These are phyloP conservation scores for Sinosuthora webbiana DNA, from an alignment of 2,113 vertebrate species.

Conservation along the genomic window DNA sequence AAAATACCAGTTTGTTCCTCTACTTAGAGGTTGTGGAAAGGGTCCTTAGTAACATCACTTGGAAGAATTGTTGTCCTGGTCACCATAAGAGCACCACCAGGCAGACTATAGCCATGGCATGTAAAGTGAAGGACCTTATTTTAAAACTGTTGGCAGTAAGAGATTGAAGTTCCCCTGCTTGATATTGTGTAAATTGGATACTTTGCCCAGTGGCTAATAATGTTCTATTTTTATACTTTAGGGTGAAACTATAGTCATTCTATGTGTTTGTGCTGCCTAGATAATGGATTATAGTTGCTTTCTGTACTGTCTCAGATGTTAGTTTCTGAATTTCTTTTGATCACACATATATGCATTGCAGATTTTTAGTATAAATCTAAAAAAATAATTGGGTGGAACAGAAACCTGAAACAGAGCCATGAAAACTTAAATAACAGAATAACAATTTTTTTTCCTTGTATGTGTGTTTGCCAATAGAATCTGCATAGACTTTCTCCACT, in stretches of 20 bases:
- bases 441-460: not conserved
- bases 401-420: not conserved
- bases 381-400: not conserved
- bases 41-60: not conserved
- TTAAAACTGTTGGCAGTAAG: not conserved
- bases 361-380: not conserved
- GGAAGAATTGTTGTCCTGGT: not conserved
- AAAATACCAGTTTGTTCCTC: not conserved
- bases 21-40: not conserved
- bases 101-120: not conserved
- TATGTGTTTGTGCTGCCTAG: not conserved
- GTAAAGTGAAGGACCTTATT: not conserved
- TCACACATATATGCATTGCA: not conserved
- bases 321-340: not conserved
- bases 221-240: not conserved
- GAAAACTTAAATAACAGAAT: not conserved
- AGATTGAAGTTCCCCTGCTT: not conserved
- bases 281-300: not conserved
- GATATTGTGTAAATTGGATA: not conserved
- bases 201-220: not conserved
- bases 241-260: not conserved
- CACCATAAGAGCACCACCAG: not conserved
- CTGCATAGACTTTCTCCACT: not conserved
- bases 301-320: not conserved
- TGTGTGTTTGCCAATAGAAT: not conserved